Conservation (phyloP, 2,797 vertebrate genomes). For the Tinamus major region DNA sequence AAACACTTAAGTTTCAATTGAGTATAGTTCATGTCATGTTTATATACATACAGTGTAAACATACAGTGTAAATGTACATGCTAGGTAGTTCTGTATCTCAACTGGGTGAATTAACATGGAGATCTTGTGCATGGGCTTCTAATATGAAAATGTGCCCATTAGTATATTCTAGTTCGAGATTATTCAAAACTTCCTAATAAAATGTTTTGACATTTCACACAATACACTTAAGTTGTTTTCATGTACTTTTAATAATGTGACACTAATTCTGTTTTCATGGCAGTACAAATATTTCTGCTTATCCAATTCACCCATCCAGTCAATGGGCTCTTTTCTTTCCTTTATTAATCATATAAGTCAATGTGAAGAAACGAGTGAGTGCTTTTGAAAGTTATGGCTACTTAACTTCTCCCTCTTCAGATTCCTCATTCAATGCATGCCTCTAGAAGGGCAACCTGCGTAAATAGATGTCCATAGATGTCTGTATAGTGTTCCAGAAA, state of each 20-base stretch:
- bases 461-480: background rate
- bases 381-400: slow-evolving; percentile 40
- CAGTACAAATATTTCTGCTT: slow-evolving; percentile 73
- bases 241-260: slow-evolving; percentile 44
- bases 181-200: slow-evolving; percentile 31
- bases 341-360: slow-evolving; percentile 50
- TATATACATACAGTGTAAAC: slow-evolving; percentile 34
- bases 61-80: slow-evolving; percentile 42
- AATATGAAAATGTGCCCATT: slow-evolving; percentile 27
- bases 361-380: slow-evolving; percentile 19
- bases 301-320: slow-evolving; percentile 74
- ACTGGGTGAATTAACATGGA: slow-evolving; percentile 51
- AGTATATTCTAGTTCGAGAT: background rate
- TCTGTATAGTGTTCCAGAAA: slow-evolving; percentile 26
- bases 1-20: slow-evolving; percentile 11
- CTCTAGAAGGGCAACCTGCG: slow-evolving; percentile 50
- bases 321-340: slow-evolving; percentile 58
- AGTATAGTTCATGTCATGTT: slow-evolving; percentile 37
- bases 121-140: slow-evolving; percentile 63
- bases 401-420: slow-evolving; percentile 76
- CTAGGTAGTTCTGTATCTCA: slow-evolving; percentile 7
- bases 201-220: background rate
- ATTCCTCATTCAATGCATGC: slow-evolving; percentile 55
- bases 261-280: slow-evolving; percentile 47
- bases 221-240: slow-evolving; percentile 46